Conservation (phyloP, 2,113 vertebrate genomes). For the Zosterops pallidus region DNA sequence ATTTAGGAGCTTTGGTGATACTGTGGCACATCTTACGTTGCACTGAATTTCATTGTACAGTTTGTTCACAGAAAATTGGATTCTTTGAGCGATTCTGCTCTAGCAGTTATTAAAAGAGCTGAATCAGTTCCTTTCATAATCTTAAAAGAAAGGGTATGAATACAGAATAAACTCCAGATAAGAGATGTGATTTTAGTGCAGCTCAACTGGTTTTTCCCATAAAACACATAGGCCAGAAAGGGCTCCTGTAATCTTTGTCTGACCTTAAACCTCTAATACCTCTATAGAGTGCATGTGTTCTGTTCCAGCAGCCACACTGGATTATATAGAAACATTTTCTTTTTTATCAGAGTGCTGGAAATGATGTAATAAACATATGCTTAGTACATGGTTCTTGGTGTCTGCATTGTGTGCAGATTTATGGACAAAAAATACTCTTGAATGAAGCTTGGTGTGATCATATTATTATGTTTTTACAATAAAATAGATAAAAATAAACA, state of each 20-base stretch:
- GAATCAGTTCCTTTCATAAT: background rate
- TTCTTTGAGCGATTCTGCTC: background rate
- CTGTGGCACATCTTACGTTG: background rate
- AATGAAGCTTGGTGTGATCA: background rate
- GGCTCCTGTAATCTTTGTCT: background rate
- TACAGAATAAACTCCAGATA: background rate
- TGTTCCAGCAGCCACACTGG: background rate
- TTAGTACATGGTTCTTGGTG: background rate
- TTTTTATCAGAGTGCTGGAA: background rate
- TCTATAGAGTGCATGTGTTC: background rate
- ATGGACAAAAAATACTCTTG: background rate
- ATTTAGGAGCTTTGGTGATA: background rate
- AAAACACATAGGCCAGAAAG: background rate
- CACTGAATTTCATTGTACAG: background rate
- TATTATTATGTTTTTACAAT: background rate
- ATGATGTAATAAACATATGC: background rate
- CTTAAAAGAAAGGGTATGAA: background rate
- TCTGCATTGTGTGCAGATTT: background rate
- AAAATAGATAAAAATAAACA: background rate
- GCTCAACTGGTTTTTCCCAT: background rate
- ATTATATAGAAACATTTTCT: background rate
- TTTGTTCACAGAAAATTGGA: background rate
- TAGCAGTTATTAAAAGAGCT: background rate
- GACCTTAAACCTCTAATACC: background rate
- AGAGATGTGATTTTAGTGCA: background rate